Conservation (phyloP, 1,140 invertebrate genomes). For the Diprion similis region DNA sequence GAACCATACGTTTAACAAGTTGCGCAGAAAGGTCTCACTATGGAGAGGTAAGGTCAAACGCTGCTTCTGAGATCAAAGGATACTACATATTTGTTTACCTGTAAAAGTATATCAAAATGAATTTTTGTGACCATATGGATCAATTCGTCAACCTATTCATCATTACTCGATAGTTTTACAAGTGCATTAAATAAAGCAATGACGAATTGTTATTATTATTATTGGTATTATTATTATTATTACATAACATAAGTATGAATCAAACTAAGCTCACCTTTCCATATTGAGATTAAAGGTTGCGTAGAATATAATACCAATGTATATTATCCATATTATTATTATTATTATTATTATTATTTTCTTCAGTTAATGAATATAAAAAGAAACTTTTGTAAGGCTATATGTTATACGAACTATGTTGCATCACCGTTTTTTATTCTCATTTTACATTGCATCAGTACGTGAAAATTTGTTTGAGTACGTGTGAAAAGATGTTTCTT, state of each 20-base stretch:
- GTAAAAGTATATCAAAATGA: not conserved
- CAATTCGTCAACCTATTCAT: no score
- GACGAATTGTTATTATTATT: no score
- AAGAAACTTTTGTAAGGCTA: not conserved
- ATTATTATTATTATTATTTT: constrained; percentile 11
- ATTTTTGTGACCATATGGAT: no score
- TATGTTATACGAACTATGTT: constrained; percentile 1
- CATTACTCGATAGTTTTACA: no score
- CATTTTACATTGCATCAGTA: not conserved
- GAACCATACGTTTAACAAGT: constrained; percentile 17
- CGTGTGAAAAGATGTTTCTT: not conserved
- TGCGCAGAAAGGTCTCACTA: constrained; percentile 15
- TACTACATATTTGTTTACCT: not conserved
- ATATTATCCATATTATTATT: not conserved
- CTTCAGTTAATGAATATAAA: not conserved
- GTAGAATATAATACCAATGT: constrained; percentile 6
- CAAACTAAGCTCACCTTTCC: constrained; percentile 1
- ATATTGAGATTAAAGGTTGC: constrained; percentile 2
- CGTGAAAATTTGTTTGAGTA: not conserved
- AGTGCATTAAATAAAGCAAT: no score
- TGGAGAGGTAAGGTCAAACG: constrained; percentile 12
- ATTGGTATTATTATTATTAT: no score
- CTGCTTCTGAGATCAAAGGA: constrained; percentile 2
- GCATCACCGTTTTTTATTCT: constrained; percentile 8
- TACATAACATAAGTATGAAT: not conserved